A percentile compares a stretch with the other conserved stretches of the same genome.
Evolutionary conservation across 2,888 invertebrate genomes (phyloP).

Genomic region (Patella depressa): DNA sequence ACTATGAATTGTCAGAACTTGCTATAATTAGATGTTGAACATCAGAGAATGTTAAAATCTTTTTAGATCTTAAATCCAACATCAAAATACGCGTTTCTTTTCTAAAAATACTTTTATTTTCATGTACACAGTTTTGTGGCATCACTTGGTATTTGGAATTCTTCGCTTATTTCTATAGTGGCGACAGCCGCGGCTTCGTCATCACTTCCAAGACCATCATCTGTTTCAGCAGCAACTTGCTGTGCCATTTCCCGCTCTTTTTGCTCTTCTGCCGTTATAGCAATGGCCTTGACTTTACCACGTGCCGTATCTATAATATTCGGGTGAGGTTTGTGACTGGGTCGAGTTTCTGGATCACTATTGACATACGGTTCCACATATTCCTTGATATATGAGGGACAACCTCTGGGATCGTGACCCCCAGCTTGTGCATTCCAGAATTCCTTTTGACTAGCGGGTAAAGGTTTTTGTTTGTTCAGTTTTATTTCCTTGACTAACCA

Average conservation of each 20-base stretch:
- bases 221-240: constrained; percentile 15
- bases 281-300: constrained; percentile 34
- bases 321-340: constrained; percentile 63
- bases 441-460: constrained; percentile 51
- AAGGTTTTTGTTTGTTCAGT: constrained; percentile 59
- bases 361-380: constrained; percentile 48
- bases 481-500: constrained; percentile 67
- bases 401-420: constrained; percentile 66
- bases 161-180: constrained; percentile 43
- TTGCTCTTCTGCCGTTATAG: constrained; percentile 29
- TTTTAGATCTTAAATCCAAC: no score
- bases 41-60: no score
- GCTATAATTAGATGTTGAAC: no score
- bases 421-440: constrained; percentile 57
- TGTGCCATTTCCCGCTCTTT: constrained; percentile 24
- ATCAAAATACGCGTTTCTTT: no score
- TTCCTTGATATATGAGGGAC: constrained; percentile 56
- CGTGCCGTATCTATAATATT: constrained; percentile 57
- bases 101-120: no score
- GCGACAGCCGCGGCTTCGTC: constrained; percentile 20
- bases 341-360: neutral
- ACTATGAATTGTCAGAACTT: no score
- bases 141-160: constrained; percentile 46
- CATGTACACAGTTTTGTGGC: constrained; percentile 26
- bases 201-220: constrained; percentile 28